Evolutionary conservation across 2,888 invertebrate species (phyloP).

Genomic region (Hemaris fuciformis): DNA sequence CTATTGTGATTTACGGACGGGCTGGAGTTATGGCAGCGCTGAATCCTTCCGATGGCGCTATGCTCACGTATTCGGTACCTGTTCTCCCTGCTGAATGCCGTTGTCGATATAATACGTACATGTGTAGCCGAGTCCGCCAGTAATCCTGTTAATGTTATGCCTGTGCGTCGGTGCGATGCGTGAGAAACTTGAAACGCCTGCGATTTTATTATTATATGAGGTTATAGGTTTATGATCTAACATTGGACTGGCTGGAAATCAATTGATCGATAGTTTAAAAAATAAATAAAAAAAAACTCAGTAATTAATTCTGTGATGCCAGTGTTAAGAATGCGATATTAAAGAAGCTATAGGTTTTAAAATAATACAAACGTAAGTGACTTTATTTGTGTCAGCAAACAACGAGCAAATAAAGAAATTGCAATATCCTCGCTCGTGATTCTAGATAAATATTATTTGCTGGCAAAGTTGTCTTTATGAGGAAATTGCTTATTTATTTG

Average conservation of each 20-base stretch:
- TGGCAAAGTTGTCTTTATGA: conserved; percentile 33
- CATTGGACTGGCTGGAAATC: not conserved
- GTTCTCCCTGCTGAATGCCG: conserved; percentile 26
- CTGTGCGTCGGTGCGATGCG: not conserved
- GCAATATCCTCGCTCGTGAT: conserved; percentile 36
- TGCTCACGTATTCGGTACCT: conserved; percentile 51
- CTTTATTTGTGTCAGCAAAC: not conserved
- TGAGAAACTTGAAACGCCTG: not conserved
- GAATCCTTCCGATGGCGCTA: conserved; percentile 41
- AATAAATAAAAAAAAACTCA: not conserved
- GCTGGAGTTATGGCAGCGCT: conserved; percentile 25
- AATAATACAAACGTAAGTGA: not conserved
- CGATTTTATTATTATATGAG: conserved; percentile 1
- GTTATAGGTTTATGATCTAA: conserved; percentile 2
- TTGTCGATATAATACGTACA: conserved; percentile 27
- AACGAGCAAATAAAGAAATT: conserved; percentile 25
- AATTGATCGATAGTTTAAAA: not conserved
- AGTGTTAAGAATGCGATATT: not conserved
- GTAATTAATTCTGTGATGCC: not conserved
- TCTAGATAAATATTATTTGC: conserved; percentile 36
- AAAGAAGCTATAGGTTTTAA: not conserved
- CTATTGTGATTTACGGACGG: conserved; percentile 38
- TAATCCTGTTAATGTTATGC: conserved; percentile 11
- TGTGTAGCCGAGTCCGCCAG: conserved; percentile 13
- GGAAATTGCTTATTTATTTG: conserved; percentile 30